These are phyloP conservation scores for Dipodomys spectabilis DNA, from an alignment of 2,113 vertebrate species.

Conservation along the genomic window DNA sequence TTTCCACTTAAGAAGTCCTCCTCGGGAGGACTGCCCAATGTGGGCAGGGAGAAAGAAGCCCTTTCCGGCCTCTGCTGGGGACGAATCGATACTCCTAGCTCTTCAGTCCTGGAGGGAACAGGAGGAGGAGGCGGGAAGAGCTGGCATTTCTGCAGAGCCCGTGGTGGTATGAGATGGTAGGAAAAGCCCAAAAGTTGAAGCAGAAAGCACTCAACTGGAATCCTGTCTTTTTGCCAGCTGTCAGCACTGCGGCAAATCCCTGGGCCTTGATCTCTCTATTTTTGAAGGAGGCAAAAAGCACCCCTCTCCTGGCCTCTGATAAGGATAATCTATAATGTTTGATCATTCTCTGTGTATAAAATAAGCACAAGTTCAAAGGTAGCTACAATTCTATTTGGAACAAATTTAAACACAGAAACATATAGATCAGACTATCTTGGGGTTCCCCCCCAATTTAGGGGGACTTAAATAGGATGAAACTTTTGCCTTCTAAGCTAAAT, in stretches of 20 bases:
- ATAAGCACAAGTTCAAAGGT: neutral
- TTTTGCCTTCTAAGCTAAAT: neutral
- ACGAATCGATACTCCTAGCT: slow-evolving; percentile 73
- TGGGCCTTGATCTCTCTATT: neutral
- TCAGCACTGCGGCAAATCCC: neutral
- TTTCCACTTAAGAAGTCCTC: slow-evolving; percentile 82
- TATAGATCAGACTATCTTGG: neutral
- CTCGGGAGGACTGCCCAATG: slow-evolving; percentile 72
- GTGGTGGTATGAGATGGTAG: too few species aligned
- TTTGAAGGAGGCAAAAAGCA: neutral
- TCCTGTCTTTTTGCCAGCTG: neutral
- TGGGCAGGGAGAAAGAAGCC: slow-evolving; percentile 82
- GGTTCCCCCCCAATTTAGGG: neutral
- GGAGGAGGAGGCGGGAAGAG: neutral
- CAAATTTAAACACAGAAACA: neutral
- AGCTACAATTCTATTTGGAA: neutral
- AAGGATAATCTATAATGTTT: neutral
- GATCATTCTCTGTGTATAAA: neutral
- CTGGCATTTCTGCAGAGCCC: neutral
- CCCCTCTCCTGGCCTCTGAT: neutral
- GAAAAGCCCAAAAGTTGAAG: neutral
- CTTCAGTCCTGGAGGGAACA: neutral
- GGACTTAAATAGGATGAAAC: neutral
- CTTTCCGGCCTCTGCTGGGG: slow-evolving; percentile 79
- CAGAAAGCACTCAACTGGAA: neutral